phyloP scores from a whole-genome alignment of 2,888 invertebrate genomes.

The Nebria salina region DNA sequence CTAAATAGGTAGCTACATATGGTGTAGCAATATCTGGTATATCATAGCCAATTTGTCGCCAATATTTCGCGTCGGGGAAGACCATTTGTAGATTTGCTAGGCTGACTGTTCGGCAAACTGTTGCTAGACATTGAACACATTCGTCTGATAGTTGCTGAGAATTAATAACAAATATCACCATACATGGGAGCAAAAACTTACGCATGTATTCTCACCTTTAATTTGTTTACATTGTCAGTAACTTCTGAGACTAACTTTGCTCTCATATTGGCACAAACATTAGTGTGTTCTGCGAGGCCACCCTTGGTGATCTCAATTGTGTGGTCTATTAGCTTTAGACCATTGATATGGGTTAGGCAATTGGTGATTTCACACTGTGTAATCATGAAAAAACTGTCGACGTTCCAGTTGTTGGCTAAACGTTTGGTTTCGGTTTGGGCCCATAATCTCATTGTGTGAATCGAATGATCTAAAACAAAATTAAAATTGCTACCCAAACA shows the following conservation, averaged over 20 bases:
- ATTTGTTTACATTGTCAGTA: conserved; percentile 76
- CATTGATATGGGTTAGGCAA: conserved; percentile 69
- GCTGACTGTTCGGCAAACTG: conserved; percentile 79
- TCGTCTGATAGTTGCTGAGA: conserved; percentile 77
- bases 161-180: background rate
- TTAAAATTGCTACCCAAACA: background rate
- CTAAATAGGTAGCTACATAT: conserved; percentile 80
- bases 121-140: conserved; percentile 76
- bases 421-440: conserved; percentile 76
- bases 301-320: conserved; percentile 65
- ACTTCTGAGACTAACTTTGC: conserved; percentile 84
- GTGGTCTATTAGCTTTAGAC: conserved; percentile 71
- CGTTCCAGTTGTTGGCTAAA: conserved; percentile 78
- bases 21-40: conserved; percentile 65
- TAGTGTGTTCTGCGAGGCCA: conserved; percentile 75
- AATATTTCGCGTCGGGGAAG: conserved; percentile 77
- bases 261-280: conserved; percentile 83
- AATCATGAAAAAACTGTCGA: conserved; percentile 77
- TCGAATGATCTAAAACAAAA: conserved; percentile 73
- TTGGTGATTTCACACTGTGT: conserved; percentile 73
- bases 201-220: conserved; percentile 68
- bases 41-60: conserved; percentile 65
- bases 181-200: no score
- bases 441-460: conserved; percentile 83
- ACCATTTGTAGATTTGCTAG: conserved; percentile 84